Percentiles rank a stretch among this genome's conserved stretches.
These are phyloP conservation scores for Acestrorhynchus altus DNA, from an alignment of 2,797 vertebrate genomes.

Conservation along the genomic window DNA sequence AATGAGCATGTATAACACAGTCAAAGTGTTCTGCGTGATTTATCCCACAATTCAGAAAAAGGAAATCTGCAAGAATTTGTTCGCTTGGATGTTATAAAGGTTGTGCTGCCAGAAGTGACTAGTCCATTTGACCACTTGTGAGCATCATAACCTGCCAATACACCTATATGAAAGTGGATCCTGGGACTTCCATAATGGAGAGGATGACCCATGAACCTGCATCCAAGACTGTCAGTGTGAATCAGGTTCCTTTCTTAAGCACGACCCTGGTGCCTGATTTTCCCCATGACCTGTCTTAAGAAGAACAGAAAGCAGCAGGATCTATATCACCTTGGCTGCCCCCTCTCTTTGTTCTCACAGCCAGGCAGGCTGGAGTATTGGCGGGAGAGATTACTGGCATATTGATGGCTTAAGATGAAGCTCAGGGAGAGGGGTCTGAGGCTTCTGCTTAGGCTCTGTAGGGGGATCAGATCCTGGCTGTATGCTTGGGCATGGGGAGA, in stretches of 20 bases:
- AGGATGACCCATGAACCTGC: conserved; percentile 49
- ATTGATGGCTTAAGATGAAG: conserved; percentile 66
- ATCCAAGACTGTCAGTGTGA: conserved; percentile 50
- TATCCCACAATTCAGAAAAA: not conserved
- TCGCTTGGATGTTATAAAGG: not conserved
- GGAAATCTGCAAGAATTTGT: not conserved
- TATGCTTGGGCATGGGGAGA: conserved; percentile 13
- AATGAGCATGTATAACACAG: not conserved
- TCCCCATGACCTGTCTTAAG: conserved; percentile 62
- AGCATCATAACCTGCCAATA: conserved; percentile 16
- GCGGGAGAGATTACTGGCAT: conserved; percentile 73
- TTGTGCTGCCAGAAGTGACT: conserved; percentile 22
- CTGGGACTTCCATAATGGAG: conserved; percentile 41
- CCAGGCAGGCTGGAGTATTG: conserved; percentile 67
- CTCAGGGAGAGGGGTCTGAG: conserved; percentile 40
- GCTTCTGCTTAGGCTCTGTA: conserved; percentile 37
- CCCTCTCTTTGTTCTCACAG: conserved; percentile 72
- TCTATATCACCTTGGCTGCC: conserved; percentile 73
- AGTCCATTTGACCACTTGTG: not conserved
- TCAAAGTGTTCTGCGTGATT: conserved; percentile 10
- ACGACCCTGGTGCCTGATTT: conserved; percentile 54
- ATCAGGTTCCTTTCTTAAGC: conserved; percentile 57
- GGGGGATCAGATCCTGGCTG: conserved; percentile 40
- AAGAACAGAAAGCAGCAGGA: conserved; percentile 68
- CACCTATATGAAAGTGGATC: conserved; percentile 36